A percentile compares a stretch with the other conserved stretches of the same genome.
phyloP scores from a whole-genome alignment of 37 sponge, comb jelly and placozoan genomes.

The Hexactinellida sp. region DNA sequence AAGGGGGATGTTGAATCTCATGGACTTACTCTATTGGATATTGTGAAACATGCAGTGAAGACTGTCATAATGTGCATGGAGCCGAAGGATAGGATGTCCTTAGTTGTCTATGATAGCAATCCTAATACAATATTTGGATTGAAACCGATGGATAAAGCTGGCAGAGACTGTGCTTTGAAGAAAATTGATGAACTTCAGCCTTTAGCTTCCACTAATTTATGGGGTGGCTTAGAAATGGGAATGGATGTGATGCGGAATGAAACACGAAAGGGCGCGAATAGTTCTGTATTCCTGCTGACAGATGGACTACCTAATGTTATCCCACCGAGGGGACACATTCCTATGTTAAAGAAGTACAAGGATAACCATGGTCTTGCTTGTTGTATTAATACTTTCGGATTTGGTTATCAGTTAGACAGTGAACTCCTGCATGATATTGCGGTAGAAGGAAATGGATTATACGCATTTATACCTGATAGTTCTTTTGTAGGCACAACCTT shows the following conservation, averaged over 20 bases:
- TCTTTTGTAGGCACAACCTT: conserved; percentile 21
- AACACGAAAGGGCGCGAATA: neutral
- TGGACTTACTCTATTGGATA: conserved; percentile 2
- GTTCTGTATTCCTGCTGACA: neutral
- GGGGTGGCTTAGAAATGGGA: conserved; percentile 15
- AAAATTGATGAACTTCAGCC: neutral
- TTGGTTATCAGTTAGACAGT: conserved; percentile 20
- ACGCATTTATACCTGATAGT: conserved; percentile 21
- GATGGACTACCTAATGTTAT: conserved; percentile 20
- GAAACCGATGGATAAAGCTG: neutral
- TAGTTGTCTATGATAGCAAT: neutral
- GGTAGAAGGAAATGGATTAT: neutral
- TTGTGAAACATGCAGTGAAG: conserved; percentile 22
- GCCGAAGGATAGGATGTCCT: neutral
- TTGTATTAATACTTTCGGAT: conserved; percentile 7
- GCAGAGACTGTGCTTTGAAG: neutral
- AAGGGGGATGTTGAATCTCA: conserved; percentile 16
- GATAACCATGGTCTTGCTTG: neutral
- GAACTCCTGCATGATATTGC: conserved; percentile 6
- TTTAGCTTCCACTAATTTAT: conserved; percentile 14
- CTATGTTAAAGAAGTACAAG: neutral
- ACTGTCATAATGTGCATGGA: conserved; percentile 8
- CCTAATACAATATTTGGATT: neutral
- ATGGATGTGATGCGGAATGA: neutral
- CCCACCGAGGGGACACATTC: conserved; percentile 17